Conservation (phyloP, 2,888 invertebrate genomes). For the Pyrgus malvae region DNA sequence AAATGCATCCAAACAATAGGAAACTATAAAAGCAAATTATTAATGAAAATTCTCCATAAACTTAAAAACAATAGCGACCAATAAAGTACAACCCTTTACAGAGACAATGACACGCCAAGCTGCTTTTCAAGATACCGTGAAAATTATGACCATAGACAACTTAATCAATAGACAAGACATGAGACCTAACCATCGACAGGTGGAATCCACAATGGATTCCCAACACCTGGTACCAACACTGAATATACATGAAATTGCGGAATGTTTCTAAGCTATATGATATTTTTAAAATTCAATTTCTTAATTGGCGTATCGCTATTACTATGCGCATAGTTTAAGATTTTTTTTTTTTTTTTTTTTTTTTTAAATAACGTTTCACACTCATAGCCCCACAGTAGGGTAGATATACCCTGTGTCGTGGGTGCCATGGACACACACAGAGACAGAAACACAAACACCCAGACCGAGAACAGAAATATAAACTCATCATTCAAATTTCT, state of each 20-base stretch:
- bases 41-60: too few species aligned
- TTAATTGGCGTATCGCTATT: conserved; percentile 17
- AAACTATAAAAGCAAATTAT: too few species aligned
- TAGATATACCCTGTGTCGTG: too few species aligned
- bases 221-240: conserved; percentile 13
- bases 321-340: conserved; percentile 15
- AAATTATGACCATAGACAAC: conserved; percentile 13
- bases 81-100: neutral
- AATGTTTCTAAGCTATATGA: neutral
- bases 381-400: too few species aligned
- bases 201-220: conserved; percentile 7
- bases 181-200: neutral
- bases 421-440: too few species aligned
- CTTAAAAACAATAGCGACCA: too few species aligned
- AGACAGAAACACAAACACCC: too few species aligned
- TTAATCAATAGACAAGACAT: conserved; percentile 12
- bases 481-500: too few species aligned
- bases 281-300: conserved; percentile 19
- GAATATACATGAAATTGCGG: conserved; percentile 7
- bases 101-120: neutral
- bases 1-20: too few species aligned
- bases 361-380: too few species aligned
- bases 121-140: neutral
- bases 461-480: too few species aligned
- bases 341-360: too few species aligned